Percentiles rank a stretch among this genome's conserved stretches.
Evolutionary conservation across 1,140 invertebrate species (phyloP).

Genomic region (Hyposmocoma kahamanoa): DNA sequence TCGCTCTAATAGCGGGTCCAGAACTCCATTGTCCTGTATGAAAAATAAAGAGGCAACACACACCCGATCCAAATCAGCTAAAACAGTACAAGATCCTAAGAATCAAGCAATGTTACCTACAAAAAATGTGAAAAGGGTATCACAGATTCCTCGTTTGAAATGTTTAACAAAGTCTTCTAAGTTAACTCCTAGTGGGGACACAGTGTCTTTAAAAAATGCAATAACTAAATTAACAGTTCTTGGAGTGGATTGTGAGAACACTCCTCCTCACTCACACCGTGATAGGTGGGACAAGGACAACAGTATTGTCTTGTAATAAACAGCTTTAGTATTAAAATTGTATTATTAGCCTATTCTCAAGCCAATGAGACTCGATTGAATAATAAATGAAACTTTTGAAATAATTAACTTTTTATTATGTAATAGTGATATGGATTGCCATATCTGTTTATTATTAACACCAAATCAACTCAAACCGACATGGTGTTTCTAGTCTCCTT

Average conservation of each 20-base stretch:
- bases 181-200: slow-evolving; percentile 33
- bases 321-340: slow-evolving; percentile 1
- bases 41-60: slow-evolving; percentile 57
- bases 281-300: slow-evolving; percentile 68
- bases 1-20: slow-evolving; percentile 35
- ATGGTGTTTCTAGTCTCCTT: no score
- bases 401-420: no score
- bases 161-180: slow-evolving; percentile 44
- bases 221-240: slow-evolving; percentile 35
- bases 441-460: no score
- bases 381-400: no score
- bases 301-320: slow-evolving; percentile 61
- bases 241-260: slow-evolving; percentile 65
- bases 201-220: slow-evolving; percentile 44
- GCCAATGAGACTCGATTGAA: no score
- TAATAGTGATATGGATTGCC: no score
- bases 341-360: no score
- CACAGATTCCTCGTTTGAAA: slow-evolving; percentile 59
- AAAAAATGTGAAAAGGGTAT: slow-evolving; percentile 45
- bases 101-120: slow-evolving; percentile 22
- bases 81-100: slow-evolving; percentile 42
- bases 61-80: slow-evolving; percentile 53
- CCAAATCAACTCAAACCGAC: no score
- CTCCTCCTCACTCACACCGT: slow-evolving; percentile 64
- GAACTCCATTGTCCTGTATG: slow-evolving; percentile 64